Conservation (phyloP, 2,113 vertebrate genomes). For the Hippopotamus amphibius region DNA sequence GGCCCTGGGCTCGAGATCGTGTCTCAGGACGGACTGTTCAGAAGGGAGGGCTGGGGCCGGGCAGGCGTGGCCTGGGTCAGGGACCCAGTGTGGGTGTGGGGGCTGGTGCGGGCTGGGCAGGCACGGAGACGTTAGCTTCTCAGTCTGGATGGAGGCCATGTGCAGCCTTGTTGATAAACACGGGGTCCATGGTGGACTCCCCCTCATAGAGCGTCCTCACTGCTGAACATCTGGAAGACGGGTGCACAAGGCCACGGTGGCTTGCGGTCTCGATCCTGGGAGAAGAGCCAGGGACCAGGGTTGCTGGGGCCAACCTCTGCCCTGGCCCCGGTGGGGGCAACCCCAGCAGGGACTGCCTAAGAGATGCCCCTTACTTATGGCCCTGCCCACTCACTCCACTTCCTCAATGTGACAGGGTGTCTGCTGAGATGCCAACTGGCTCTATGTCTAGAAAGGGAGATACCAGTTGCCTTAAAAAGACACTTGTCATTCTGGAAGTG, state of each 20-base stretch:
- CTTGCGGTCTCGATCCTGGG: slow-evolving; percentile 78
- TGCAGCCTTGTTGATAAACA: slow-evolving; percentile 81
- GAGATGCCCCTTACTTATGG: too few species aligned
- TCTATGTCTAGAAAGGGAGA: background rate
- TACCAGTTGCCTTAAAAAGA: background rate
- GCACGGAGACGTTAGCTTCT: slow-evolving; percentile 56
- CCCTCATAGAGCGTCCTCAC: slow-evolving; percentile 69
- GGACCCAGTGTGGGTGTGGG: accelerated
- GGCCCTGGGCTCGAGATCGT: too few species aligned
- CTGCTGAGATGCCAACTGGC: background rate
- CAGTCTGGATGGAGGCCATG: slow-evolving; percentile 56
- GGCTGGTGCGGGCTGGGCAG: background rate
- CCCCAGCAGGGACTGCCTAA: background rate
- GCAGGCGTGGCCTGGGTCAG: background rate
- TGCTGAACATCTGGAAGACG: slow-evolving; percentile 76
- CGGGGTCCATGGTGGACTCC: background rate
- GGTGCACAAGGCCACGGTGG: slow-evolving; percentile 67
- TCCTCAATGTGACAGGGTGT: background rate
- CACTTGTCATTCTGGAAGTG: background rate
- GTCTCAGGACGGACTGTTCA: background rate
- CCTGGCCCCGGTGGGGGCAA: accelerated
- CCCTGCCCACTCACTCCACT: too few species aligned
- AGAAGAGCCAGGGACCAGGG: background rate
- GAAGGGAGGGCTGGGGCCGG: background rate
- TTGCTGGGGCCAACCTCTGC: background rate